A percentile compares a stretch with the other conserved stretches of the same genome.
These are phyloP conservation scores for Cistogaster globosa DNA, from an alignment of 2,888 invertebrate genomes.

Conservation along the genomic window DNA sequence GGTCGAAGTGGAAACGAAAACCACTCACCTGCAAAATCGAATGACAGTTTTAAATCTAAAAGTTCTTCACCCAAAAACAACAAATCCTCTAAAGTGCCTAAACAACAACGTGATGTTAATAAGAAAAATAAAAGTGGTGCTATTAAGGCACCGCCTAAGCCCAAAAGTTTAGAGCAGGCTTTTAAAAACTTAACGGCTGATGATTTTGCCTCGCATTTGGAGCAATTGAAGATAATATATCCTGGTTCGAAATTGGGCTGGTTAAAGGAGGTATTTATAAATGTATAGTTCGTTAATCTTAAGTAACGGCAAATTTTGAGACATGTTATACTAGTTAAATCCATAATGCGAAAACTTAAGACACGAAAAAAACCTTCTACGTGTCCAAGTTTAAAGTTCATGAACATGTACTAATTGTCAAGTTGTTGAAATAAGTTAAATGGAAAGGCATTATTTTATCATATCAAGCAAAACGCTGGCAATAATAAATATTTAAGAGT, in stretches of 20 bases:
- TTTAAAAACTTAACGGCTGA: constrained; percentile 84
- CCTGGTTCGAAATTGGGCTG: constrained; percentile 88
- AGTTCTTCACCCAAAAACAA: constrained; percentile 54
- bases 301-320: too few species aligned
- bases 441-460: too few species aligned
- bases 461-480: too few species aligned
- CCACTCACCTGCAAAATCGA: constrained; percentile 68
- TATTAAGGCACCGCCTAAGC: constrained; percentile 72
- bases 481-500: too few species aligned
- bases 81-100: constrained; percentile 58
- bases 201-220: constrained; percentile 84
- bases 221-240: constrained; percentile 86
- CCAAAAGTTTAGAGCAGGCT: constrained; percentile 79
- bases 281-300: background rate
- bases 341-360: too few species aligned
- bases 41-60: constrained; percentile 71
- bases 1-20: constrained; percentile 70
- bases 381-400: too few species aligned
- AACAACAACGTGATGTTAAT: constrained; percentile 51
- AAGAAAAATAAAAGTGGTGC: constrained; percentile 56
- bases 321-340: too few species aligned
- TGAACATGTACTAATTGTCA: too few species aligned
- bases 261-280: constrained; percentile 87
- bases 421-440: too few species aligned
- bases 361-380: too few species aligned